These are phyloP conservation scores for Euglossa dilemma DNA, from an alignment of 1,140 invertebrate genomes.

Conservation along the genomic window DNA sequence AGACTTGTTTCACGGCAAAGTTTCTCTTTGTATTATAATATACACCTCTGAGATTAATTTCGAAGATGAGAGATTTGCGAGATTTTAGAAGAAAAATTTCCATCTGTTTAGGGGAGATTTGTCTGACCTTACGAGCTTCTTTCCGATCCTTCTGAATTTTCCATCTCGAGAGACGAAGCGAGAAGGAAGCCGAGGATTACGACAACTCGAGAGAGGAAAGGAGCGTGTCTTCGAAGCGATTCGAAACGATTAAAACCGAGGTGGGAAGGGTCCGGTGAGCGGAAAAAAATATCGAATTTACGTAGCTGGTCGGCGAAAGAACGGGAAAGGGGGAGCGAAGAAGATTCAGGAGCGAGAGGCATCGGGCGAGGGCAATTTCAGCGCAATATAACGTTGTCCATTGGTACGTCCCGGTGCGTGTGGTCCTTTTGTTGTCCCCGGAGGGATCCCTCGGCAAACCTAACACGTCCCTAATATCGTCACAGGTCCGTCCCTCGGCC, in stretches of 20 bases:
- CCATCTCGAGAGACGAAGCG: no score
- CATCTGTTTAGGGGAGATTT: no score
- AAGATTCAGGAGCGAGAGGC: slow-evolving; percentile 39
- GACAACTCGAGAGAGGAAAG: not conserved
- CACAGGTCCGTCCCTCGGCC: slow-evolving; percentile 70
- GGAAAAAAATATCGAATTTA: not conserved
- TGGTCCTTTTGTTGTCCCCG: slow-evolving; percentile 78
- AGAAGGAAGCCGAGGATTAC: not conserved
- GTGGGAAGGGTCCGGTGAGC: not conserved
- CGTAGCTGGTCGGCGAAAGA: not conserved
- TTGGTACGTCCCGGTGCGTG: slow-evolving; percentile 74
- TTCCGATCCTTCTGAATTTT: no score
- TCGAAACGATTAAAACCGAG: not conserved
- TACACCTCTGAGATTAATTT: no score
- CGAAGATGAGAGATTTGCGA: no score
- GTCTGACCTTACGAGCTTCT: no score
- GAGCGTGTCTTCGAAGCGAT: not conserved
- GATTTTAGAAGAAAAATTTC: no score
- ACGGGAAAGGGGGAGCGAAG: slow-evolving; percentile 13
- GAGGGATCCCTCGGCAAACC: slow-evolving; percentile 76
- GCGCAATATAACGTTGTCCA: slow-evolving; percentile 77
- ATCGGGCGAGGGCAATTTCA: slow-evolving; percentile 72
- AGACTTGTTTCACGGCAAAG: no score
- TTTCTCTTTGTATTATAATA: no score
- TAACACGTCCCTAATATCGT: slow-evolving; percentile 81